These are phyloP conservation scores for Enteromius mattozi DNA, from an alignment of 2,797 vertebrate genomes.

Conservation along the genomic window DNA sequence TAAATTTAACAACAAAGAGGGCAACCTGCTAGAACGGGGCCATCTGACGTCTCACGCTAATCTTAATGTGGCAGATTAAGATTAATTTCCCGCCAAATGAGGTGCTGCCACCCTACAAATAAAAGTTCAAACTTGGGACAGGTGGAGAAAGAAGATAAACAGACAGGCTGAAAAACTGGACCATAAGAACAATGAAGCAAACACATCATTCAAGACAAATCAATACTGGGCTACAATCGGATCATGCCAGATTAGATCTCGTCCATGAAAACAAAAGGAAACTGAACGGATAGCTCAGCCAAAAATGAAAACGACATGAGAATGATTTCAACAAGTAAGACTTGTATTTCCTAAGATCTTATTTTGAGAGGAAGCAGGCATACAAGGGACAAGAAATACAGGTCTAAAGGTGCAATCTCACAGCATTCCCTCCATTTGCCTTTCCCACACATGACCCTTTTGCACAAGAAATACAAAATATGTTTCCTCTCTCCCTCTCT, in stretches of 20 bases:
- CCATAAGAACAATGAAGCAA: slow-evolving; percentile 13
- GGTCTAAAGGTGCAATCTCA: slow-evolving; percentile 74
- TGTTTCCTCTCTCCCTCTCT: slow-evolving; percentile 53
- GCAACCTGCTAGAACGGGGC: slow-evolving; percentile 73
- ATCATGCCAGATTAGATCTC: slow-evolving; percentile 41
- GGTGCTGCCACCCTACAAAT: slow-evolving; percentile 39
- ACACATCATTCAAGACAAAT: slow-evolving; percentile 25
- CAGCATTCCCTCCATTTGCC: slow-evolving; percentile 74
- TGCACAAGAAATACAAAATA: slow-evolving; percentile 43
- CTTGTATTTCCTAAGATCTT: slow-evolving; percentile 12
- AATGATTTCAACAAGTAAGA: not conserved
- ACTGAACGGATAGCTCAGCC: not conserved
- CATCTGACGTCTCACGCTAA: slow-evolving; percentile 80
- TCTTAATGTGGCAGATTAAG: slow-evolving; percentile 79
- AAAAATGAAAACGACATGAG: not conserved
- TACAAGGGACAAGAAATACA: slow-evolving; percentile 57
- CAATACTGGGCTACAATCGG: slow-evolving; percentile 42
- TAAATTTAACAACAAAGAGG: slow-evolving; percentile 77
- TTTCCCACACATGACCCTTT: slow-evolving; percentile 67
- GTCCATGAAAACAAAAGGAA: slow-evolving; percentile 14
- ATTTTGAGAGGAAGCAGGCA: slow-evolving; percentile 32
- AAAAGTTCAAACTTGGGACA: slow-evolving; percentile 17
- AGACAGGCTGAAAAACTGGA: slow-evolving; percentile 11
- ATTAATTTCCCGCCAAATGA: slow-evolving; percentile 68
- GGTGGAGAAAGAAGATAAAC: slow-evolving; percentile 38